A percentile compares a stretch with the other conserved stretches of the same genome.
Conservation (phyloP, 2,797 vertebrate species). For the Enoplosus armatus region DNA sequence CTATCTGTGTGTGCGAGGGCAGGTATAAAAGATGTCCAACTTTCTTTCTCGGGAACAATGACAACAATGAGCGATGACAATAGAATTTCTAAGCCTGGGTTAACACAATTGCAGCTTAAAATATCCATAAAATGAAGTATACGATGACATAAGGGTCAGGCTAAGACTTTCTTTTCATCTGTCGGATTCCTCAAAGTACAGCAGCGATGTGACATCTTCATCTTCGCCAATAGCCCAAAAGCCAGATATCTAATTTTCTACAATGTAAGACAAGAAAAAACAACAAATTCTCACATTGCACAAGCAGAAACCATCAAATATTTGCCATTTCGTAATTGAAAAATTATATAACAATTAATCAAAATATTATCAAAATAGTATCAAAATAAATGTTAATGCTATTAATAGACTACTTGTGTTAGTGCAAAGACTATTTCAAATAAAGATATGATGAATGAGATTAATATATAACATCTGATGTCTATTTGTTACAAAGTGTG, state of each 20-base stretch:
- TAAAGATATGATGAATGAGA: background rate
- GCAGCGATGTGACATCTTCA: background rate
- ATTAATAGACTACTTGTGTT: background rate
- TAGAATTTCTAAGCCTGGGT: constrained; percentile 11
- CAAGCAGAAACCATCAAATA: background rate
- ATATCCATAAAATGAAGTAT: constrained; percentile 35
- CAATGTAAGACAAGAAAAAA: background rate
- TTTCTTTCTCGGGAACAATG: constrained; percentile 39
- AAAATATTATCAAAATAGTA: background rate
- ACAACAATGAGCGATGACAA: constrained; percentile 38
- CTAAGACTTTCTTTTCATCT: constrained; percentile 3
- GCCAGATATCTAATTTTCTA: background rate
- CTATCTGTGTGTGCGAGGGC: background rate
- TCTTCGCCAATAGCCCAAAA: background rate
- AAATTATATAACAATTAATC: background rate
- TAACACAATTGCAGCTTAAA: constrained; percentile 49
- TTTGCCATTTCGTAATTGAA: background rate
- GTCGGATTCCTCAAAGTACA: constrained; percentile 3
- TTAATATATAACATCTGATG: background rate
- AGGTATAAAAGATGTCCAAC: constrained; percentile 29
- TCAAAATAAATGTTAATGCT: background rate
- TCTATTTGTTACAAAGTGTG: background rate
- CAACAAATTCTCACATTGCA: background rate
- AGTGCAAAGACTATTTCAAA: background rate
- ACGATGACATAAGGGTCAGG: background rate